These are phyloP conservation scores for Epizoanthus scotinus DNA, from an alignment of 92 coral and sea anemone genomes.

Conservation along the genomic window DNA sequence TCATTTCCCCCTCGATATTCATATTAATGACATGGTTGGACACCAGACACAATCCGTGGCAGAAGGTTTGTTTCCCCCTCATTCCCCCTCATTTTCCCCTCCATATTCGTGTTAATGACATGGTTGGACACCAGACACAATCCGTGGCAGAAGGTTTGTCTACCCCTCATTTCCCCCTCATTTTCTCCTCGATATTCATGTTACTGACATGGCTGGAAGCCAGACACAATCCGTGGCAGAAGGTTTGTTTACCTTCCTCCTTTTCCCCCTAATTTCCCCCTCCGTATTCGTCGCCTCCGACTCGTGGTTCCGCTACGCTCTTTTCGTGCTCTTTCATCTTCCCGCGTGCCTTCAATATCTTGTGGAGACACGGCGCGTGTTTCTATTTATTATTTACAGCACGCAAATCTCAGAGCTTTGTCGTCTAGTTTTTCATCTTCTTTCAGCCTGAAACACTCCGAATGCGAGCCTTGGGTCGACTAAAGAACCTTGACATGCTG, in stretches of 20 bases:
- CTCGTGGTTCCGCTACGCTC: too few species aligned
- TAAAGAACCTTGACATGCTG: conserved; percentile 75
- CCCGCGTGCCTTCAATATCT: too few species aligned
- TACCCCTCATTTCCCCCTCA: too few species aligned
- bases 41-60: conserved; percentile 95
- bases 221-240: conserved; percentile 91
- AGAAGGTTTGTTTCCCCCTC: conserved; percentile 53
- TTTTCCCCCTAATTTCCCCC: too few species aligned
- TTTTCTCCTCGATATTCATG: background rate
- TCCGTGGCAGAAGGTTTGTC: conserved; percentile 89
- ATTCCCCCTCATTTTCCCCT: too few species aligned
- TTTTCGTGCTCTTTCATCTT: too few species aligned
- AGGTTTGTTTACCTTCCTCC: too few species aligned
- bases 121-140: conserved; percentile 81
- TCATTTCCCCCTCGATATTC: too few species aligned
- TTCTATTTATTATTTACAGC: too few species aligned
- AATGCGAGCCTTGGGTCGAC: conserved; percentile 85
- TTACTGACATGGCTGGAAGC: conserved; percentile 75
- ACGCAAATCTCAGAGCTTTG: background rate
- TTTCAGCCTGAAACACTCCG: conserved; percentile 80
- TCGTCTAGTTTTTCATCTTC: background rate
- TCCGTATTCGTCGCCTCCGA: too few species aligned
- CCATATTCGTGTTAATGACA: conserved; percentile 42
- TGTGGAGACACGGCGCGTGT: too few species aligned
- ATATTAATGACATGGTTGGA: conserved; percentile 73